Evolutionary conservation across 2,888 invertebrate genomes (phyloP).

Genomic region (Hetaerina titia): DNA sequence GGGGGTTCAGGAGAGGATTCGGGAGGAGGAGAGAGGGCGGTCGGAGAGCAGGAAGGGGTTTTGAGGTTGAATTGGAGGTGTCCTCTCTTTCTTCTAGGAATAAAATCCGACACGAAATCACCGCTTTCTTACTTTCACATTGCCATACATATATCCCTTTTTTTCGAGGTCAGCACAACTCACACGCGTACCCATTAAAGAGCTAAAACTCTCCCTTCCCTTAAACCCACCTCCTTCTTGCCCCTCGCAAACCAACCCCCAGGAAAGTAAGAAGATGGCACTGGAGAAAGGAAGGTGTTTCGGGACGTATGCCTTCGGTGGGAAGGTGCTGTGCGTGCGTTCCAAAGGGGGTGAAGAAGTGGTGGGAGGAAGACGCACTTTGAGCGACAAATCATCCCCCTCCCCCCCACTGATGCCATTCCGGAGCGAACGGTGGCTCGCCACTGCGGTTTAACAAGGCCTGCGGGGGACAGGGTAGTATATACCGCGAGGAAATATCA

Average conservation of each 20-base stretch:
- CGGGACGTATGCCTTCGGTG: not conserved
- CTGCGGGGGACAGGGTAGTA: not conserved
- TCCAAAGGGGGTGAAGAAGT: too few relatives aligned
- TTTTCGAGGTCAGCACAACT: too few relatives aligned
- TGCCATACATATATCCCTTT: too few relatives aligned
- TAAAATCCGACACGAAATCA: not conserved
- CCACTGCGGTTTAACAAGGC: conserved; percentile 23
- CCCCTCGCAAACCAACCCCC: too few relatives aligned
- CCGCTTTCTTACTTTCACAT: too few relatives aligned
- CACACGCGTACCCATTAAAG: too few relatives aligned
- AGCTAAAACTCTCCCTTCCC: too few relatives aligned
- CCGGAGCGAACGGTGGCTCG: not conserved
- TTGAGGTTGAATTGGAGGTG: too few relatives aligned
- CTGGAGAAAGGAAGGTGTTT: not conserved
- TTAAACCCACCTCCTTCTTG: too few relatives aligned
- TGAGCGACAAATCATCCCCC: not conserved
- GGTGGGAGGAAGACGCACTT: not conserved
- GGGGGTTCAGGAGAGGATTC: not conserved
- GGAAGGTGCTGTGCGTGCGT: not conserved
- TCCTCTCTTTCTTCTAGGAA: too few relatives aligned
- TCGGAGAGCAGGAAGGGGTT: not conserved
- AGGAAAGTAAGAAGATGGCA: not conserved
- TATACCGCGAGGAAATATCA: not conserved
- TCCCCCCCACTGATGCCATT: not conserved
- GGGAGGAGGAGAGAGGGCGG: not conserved